Percentiles rank a stretch among this genome's conserved stretches.
These are phyloP conservation scores for Agonopterix arenella DNA, from an alignment of 2,888 invertebrate species.

Conservation along the genomic window DNA sequence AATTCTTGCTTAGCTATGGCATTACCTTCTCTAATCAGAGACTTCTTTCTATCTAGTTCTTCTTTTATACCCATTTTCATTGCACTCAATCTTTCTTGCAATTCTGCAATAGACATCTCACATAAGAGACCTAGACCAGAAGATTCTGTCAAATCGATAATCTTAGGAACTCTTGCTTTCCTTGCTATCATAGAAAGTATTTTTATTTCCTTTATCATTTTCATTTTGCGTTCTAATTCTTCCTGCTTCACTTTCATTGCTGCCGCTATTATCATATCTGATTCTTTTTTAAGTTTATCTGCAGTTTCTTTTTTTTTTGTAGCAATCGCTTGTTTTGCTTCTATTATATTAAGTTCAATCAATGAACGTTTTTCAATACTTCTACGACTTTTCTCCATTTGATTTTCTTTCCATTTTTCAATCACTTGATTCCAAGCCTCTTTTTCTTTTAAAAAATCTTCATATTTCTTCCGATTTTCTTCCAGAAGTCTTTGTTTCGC, in stretches of 20 bases:
- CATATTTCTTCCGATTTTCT: conserved; percentile 67
- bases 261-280: conserved; percentile 40
- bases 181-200: conserved; percentile 63
- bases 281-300: conserved; percentile 44
- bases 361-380: conserved; percentile 58
- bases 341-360: conserved; percentile 40
- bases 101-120: conserved; percentile 81
- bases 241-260: conserved; percentile 63
- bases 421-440: conserved; percentile 64
- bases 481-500: conserved; percentile 69
- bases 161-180: conserved; percentile 66
- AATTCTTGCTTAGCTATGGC: conserved; percentile 60
- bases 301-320: conserved; percentile 48
- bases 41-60: conserved; percentile 68
- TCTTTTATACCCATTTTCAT: conserved; percentile 70
- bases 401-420: conserved; percentile 62
- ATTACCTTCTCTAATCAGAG: conserved; percentile 58
- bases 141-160: conserved; percentile 77
- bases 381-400: conserved; percentile 67
- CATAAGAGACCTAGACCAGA: conserved; percentile 76
- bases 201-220: conserved; percentile 72
- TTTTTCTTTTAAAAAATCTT: conserved; percentile 68
- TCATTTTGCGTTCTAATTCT: conserved; percentile 63
- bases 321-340: conserved; percentile 39
- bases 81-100: conserved; percentile 71